phyloP scores from a whole-genome alignment of 2,797 vertebrate species.

The Adelosebastes latens region DNA sequence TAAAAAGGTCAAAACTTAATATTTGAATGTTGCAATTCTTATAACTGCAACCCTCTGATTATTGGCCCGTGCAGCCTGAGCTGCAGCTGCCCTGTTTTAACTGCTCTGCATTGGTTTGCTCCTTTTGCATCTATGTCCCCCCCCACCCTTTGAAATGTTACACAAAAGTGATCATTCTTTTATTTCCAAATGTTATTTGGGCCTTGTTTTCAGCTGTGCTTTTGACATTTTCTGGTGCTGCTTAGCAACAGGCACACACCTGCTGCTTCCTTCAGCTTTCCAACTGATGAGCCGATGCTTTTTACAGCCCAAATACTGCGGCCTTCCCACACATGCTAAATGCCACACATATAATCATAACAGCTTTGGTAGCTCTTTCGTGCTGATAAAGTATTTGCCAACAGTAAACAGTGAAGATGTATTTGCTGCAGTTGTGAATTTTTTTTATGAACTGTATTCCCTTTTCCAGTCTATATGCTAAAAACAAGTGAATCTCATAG shows the following conservation, averaged over 20 bases:
- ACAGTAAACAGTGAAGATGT: not conserved
- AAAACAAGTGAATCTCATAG: not conserved
- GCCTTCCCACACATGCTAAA: conserved; percentile 59
- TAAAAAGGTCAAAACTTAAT: not conserved
- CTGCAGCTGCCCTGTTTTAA: not conserved
- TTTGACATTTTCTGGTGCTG: conserved; percentile 52
- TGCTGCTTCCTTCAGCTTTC: conserved; percentile 60
- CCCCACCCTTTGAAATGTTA: conserved; percentile 15
- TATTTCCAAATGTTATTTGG: conserved; percentile 44
- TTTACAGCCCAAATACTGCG: conserved; percentile 42
- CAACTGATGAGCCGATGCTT: conserved; percentile 44
- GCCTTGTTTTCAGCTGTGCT: conserved; percentile 41
- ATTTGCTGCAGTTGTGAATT: conserved; percentile 2
- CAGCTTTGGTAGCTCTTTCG: conserved; percentile 3
- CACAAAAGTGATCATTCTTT: conserved; percentile 34
- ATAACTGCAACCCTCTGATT: not conserved
- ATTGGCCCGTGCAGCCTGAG: not conserved
- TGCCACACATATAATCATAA: conserved; percentile 44
- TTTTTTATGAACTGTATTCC: not conserved
- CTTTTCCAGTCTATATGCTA: not conserved
- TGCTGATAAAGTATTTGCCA: conserved; percentile 10
- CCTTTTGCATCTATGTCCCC: not conserved
- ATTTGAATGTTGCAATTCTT: not conserved
- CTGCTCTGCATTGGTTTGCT: not conserved
- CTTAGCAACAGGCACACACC: conserved; percentile 68